Base-by-base conservation (phyloP, 2,888 invertebrate genomes). In the Drosophila anomelani region DNA sequence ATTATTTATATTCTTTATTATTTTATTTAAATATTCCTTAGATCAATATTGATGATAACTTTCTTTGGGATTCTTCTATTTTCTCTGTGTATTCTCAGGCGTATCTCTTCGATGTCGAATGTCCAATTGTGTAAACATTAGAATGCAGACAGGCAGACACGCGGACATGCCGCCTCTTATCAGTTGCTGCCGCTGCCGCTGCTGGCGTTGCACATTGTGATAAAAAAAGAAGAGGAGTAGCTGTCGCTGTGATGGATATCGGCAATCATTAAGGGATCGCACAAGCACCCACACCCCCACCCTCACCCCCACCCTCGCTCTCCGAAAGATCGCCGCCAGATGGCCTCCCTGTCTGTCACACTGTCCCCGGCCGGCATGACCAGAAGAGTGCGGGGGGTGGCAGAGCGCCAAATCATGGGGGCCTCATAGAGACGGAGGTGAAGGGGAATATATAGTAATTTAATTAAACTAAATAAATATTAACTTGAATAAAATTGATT, bases 111-210 rank as follows among this genome's bases (percentile, higher is more conserved):
- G 64, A 55, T 43, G 70, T 54, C 46, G 57, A 61, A 55, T 73
- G 73, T 73, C 73, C 73, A 74, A 59, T 73, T 73, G 66, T 74
- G 66, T 73, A 73, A 73, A 66, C 59, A 73, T 73, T 73, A 66
- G 74, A 73, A 66, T 54, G 74, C 57, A 66, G 74, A 64, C 64
- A 51, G 15, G 34, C 51, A 34, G 49, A 51, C 49, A 51, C 49
- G 49, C 49, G 49, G 49, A 32, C 49, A 51, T 13, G 20, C 49
- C 47, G 41, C 47, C 47, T 15, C 71, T 54, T 38, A 69, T 70
- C 59, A 54, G 58, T 39, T 34, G 29, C 39, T 12, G 51, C 38
- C 41, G 26, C 34, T 61, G 36, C 23, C 26, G 26, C 29, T 13
- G 44, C 46, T 58, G 41, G 32, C 43, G 36, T 43, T 51, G 64